These are phyloP conservation scores for Blastobasis adustella DNA, from an alignment of 2,888 invertebrate species.

Conservation along the genomic window DNA sequence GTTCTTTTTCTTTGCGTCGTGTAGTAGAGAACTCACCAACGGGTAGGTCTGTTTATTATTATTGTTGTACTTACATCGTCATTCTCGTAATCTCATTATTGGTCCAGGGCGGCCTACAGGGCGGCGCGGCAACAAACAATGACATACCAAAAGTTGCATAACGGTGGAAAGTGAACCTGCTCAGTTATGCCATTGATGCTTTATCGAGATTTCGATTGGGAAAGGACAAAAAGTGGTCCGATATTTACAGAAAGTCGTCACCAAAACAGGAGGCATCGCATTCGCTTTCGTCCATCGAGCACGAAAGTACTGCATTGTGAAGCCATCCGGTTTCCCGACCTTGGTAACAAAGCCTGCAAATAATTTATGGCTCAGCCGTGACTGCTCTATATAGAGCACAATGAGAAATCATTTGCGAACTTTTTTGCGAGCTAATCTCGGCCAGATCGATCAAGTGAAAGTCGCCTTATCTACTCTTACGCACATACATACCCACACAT, in stretches of 20 bases:
- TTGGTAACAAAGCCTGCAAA: conserved; percentile 45
- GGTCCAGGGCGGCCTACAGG: no score
- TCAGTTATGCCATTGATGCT: conserved; percentile 48
- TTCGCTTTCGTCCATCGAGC: conserved; percentile 65
- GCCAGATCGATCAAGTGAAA: conserved; percentile 55
- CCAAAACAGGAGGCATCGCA: conserved; percentile 52
- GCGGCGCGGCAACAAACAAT: conserved; percentile 20
- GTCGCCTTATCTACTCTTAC: conserved; percentile 30
- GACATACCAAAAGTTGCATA: conserved; percentile 42
- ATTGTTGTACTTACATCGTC: no score
- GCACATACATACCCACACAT: conserved; percentile 25
- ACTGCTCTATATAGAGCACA: conserved; percentile 46
- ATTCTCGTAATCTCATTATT: no score
- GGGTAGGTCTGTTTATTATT: no score
- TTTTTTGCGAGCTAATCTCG: conserved; percentile 43
- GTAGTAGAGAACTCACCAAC: no score
- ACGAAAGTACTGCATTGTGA: conserved; percentile 60
- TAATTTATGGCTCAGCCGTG: conserved; percentile 39
- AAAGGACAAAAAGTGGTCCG: conserved; percentile 65
- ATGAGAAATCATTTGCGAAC: conserved; percentile 52
- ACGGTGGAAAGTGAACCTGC: conserved; percentile 63
- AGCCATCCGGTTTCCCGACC: conserved; percentile 55
- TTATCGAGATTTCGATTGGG: conserved; percentile 58
- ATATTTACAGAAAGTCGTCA: conserved; percentile 63
- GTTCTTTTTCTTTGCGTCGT: no score